Conservation (phyloP, 2,113 vertebrate genomes). For the Morone saxatilis region DNA sequence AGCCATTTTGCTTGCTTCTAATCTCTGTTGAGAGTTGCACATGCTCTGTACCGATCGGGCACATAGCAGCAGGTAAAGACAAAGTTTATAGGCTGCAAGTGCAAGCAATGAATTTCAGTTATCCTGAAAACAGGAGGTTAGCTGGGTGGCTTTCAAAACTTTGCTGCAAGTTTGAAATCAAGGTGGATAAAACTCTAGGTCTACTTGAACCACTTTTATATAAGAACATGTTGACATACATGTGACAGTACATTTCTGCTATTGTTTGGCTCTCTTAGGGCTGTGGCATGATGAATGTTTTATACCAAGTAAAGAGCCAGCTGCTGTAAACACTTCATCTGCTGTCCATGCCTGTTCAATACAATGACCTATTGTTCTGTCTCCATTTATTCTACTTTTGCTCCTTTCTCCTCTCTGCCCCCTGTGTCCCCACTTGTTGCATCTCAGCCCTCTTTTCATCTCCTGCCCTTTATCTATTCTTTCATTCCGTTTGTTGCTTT, state of each 20-base stretch:
- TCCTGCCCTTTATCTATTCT: slow-evolving; percentile 1
- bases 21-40: too few species aligned
- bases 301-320: slow-evolving; percentile 20
- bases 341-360: not conserved
- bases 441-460: slow-evolving; percentile 39
- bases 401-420: not conserved
- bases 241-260: too few species aligned
- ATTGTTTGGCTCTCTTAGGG: not conserved
- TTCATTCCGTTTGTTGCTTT: not conserved
- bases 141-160: too few species aligned
- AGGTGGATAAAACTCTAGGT: too few species aligned
- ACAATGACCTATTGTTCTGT: slow-evolving; percentile 57
- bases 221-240: not conserved
- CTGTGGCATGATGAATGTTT: not conserved
- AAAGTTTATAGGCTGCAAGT: too few species aligned
- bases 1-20: too few species aligned
- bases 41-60: too few species aligned
- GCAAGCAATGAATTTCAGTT: too few species aligned
- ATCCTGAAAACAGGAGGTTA: too few species aligned
- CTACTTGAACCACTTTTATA: not conserved
- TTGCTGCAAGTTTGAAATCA: too few species aligned
- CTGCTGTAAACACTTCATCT: slow-evolving; percentile 47
- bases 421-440: slow-evolving; percentile 33
- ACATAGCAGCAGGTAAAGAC: too few species aligned
- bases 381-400: slow-evolving; percentile 14